Base-by-base conservation (phyloP, 1,140 invertebrate genomes). In the Oncopodura yosiiana region DNA sequence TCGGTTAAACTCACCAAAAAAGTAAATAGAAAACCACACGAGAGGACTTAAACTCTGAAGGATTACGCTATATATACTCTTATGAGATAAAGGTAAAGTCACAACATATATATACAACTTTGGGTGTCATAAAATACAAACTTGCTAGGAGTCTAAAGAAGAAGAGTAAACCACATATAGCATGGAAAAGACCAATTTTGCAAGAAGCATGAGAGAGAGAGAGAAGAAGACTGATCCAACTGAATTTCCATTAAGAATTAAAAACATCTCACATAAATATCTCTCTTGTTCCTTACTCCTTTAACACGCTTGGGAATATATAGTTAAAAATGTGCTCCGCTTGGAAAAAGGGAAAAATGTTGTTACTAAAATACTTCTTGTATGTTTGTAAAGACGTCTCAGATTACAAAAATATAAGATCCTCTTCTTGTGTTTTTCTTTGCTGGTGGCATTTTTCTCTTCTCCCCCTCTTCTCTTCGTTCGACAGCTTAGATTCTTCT, bases 231-330 rank as follows among this genome's bases (percentile, higher is more conserved):
- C 54, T 50, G 48, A 51, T 56, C 44, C 55, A 54, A 58, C 45
- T 38, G 60, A 61, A 61, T 61, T 55, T 55, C 56, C 60, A 61
- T 61, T 61, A 61, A 61, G 60, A 61, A 61, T 61, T 61, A 61
- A 61, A 61, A 58, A 61, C 60, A 61, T 55, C 55, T 38, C 50
- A 57, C 60, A 61, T 61, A 61, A 61, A 61, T 61, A 61, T 58
- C 45, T 45, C 29, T 32, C 48, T 51, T 58, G 42, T 30, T 43
- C 39, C 37, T 21, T 23, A 21, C 23, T 38, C 60, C n/a, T n/a
- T n/a, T n/a, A n/a, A n/a, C n/a, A n/a, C n/a, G n/a, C n/a, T n/a
- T n/a, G n/a, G n/a, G n/a, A n/a, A n/a, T n/a, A n/a, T n/a, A n/a
- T n/a, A n/a, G n/a, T n/a, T n/a, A n/a, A n/a, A n/a, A n/a, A n/a